Evolutionary conservation across 2,888 invertebrate species (phyloP), one percentile per base, ranked within the genome.

Genomic region (Pegoplata infirma): DNA sequence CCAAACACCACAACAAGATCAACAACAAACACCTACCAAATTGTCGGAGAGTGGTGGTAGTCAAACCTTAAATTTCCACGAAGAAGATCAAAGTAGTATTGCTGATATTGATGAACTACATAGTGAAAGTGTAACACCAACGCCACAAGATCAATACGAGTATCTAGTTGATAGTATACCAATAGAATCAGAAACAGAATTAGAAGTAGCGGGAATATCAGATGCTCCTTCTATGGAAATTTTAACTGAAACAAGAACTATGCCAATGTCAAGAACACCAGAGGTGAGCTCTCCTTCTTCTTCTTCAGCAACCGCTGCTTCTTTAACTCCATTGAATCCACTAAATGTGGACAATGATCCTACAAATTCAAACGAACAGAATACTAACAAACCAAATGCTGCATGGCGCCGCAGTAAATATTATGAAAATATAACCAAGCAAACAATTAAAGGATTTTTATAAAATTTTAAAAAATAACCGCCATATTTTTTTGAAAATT

Each of bases 371-470:
- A 61, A 44, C 36, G 56, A 25, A 7, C 71, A 19, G 68, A 85
- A 83, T 71, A 78, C 67, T 19, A 71, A 55, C 66, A 82, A 84
- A 74, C 86, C 85, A 82, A 85, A 85, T 82, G 84, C 85, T 66
- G 88, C 90, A 82, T 91, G 91, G 91, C 90, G 89, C 82, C 90
- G 89, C 83, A 90, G 88, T 83, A 88, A 88, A 85, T 91, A 91
- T 82, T 90, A 90, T 82, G 89, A 89, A 80, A 90, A 90, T 80
- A 90, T 91, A 82, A 91, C 92, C 83, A 91, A 92, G 83, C 91
- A 92, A 86, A 91, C 92, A 79, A 91, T 92, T 84, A 91, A 91
- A 88, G 91, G 91, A 80, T 91, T 91, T 86, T 88, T 92, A 83
- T 91, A 85, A 84, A 68, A 61, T 6, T 55, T 17, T n/a, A 40